phyloP scores from a whole-genome alignment of 2,113 vertebrate species.

The Atractosteus spatula region DNA sequence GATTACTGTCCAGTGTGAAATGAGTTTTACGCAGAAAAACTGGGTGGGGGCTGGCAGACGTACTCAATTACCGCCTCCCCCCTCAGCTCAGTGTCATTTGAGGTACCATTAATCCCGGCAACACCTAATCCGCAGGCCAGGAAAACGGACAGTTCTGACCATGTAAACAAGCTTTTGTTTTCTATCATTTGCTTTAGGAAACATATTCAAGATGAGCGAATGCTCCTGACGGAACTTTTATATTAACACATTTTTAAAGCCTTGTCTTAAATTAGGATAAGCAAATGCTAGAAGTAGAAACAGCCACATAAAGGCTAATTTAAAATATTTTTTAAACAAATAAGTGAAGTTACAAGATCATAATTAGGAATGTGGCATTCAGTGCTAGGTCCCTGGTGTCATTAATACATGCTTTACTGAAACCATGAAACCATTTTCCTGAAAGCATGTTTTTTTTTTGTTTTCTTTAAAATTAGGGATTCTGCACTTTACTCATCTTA shows the following conservation, averaged over 20 bases:
- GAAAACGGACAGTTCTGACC: constrained; percentile 29
- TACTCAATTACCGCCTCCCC: constrained; percentile 12
- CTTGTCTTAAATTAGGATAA: neutral
- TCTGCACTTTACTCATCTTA: no score
- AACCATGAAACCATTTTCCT: no score
- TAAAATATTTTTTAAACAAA: no score
- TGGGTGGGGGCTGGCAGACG: constrained; percentile 6
- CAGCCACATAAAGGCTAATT: no score
- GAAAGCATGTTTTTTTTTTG: no score
- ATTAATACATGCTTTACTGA: no score
- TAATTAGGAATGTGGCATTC: no score
- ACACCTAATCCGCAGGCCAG: constrained; percentile 35
- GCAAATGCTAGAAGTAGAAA: no score
- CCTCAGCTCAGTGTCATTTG: constrained; percentile 32
- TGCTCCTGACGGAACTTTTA: neutral
- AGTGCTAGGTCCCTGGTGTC: no score
- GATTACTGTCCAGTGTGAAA: no score
- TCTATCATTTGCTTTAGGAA: constrained; percentile 17
- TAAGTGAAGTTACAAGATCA: no score
- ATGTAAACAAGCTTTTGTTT: constrained; percentile 42
- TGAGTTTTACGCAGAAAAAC: neutral
- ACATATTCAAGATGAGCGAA: neutral
- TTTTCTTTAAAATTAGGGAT: no score
- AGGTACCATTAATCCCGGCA: constrained; percentile 41
- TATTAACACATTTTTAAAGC: neutral